Conservation (phyloP, 2,888 invertebrate species). For the Electrophaes corylata region DNA sequence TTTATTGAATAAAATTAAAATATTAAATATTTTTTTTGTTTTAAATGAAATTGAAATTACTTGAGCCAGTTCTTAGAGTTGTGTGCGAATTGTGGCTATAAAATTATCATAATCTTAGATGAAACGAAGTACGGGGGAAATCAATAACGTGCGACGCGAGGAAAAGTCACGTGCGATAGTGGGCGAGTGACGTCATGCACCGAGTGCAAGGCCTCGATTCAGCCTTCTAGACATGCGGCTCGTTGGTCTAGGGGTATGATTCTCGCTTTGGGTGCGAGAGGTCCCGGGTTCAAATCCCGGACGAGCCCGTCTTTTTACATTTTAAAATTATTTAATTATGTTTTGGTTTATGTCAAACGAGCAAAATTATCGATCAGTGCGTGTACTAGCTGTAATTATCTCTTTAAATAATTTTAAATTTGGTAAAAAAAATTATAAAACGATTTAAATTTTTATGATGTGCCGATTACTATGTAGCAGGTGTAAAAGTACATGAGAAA, state of each 20-base stretch:
- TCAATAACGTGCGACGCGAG: not conserved
- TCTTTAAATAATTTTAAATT: too few relatives aligned
- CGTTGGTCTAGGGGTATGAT: conserved; percentile 64
- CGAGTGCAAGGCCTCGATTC: conserved; percentile 31
- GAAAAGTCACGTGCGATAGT: conserved; percentile 20
- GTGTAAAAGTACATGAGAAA: too few relatives aligned
- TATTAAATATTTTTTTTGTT: too few relatives aligned
- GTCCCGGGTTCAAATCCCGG: conserved; percentile 79
- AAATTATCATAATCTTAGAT: not conserved
- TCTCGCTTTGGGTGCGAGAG: conserved; percentile 73
- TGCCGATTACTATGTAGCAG: too few relatives aligned
- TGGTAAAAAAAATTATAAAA: too few relatives aligned
- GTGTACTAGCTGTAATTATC: too few relatives aligned
- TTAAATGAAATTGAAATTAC: too few relatives aligned
- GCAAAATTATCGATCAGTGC: not conserved
- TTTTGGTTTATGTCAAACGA: not conserved
- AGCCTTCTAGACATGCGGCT: conserved; percentile 37
- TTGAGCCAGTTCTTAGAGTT: too few relatives aligned
- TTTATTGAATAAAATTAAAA: too few relatives aligned
- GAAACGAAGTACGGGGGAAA: not conserved
- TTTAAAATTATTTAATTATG: conserved; percentile 30
- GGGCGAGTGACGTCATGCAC: conserved; percentile 31
- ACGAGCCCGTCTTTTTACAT: conserved; percentile 59
- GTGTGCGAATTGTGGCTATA: not conserved
- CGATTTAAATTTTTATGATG: too few relatives aligned